Evolutionary conservation across 1,140 invertebrate species (phyloP).

Genomic region (Temnothorax curvispinosus): DNA sequence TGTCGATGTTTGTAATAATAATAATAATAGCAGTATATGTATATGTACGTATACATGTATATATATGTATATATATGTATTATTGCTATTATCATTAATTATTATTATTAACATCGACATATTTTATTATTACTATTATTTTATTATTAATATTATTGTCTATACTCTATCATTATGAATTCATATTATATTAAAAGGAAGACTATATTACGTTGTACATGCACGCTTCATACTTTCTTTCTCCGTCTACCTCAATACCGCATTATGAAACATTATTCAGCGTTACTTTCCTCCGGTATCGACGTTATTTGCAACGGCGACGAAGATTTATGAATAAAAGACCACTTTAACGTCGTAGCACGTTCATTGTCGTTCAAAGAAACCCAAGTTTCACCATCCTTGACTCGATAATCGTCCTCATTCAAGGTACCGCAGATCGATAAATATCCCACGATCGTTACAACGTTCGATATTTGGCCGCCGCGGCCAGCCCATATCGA

Average conservation of each 20-base stretch:
- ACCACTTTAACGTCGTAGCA: conserved; percentile 54
- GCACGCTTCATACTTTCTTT: conserved; percentile 67
- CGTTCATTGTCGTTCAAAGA: conserved; percentile 48
- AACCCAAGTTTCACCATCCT: conserved; percentile 38
- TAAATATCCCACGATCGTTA: background rate
- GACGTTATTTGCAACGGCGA: conserved; percentile 35
- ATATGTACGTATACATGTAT: background rate
- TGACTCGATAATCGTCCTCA: conserved; percentile 24
- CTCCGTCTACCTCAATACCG: conserved; percentile 46
- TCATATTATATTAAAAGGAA: conserved; percentile 85
- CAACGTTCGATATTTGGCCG: conserved; percentile 2
- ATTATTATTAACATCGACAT: conserved; percentile 54
- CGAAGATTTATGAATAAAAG: conserved; percentile 52
- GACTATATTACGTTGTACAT: conserved; percentile 84
- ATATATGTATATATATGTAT: conserved; percentile 67
- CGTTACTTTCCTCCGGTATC: conserved; percentile 36
- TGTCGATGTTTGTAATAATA: conserved; percentile 63
- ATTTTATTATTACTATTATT: conserved; percentile 78
- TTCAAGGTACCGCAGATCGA: conserved; percentile 9
- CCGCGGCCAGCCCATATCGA: background rate
- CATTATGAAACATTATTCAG: conserved; percentile 42
- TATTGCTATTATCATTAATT: conserved; percentile 83
- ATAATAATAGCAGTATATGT: conserved; percentile 63
- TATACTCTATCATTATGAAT: conserved; percentile 81
- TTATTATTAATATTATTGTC: conserved; percentile 84